Conservation (phyloP, 2,888 invertebrate species). For the Arrhopalites spinosus region DNA sequence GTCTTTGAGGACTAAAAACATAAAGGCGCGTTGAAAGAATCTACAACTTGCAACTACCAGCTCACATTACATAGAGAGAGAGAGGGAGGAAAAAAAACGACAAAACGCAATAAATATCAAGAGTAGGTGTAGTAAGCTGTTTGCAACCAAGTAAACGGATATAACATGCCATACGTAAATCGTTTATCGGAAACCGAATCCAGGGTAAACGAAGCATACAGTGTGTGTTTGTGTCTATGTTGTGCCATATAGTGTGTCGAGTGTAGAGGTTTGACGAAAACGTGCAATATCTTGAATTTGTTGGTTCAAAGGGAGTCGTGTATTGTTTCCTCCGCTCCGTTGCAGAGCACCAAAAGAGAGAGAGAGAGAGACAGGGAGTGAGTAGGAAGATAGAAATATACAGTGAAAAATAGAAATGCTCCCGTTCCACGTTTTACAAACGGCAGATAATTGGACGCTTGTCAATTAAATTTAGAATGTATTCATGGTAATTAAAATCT, state of each 20-base stretch:
- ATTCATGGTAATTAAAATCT: constrained; percentile 38
- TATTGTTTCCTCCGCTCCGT: background rate
- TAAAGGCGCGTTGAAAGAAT: too few relatives aligned
- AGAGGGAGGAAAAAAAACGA: background rate
- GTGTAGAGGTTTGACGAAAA: background rate
- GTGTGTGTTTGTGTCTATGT: background rate
- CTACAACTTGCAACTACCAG: background rate
- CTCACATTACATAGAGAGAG: background rate
- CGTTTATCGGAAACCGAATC: constrained; percentile 16
- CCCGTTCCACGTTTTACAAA: constrained; percentile 5
- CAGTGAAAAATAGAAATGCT: constrained; percentile 13
- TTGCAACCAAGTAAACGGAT: background rate
- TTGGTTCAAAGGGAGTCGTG: background rate
- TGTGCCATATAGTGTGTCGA: background rate
- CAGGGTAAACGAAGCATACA: constrained; percentile 11
- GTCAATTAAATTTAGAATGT: constrained; percentile 34
- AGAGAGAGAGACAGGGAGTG: constrained; percentile 1
- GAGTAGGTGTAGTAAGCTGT: constrained; percentile 1
- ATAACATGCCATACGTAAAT: background rate
- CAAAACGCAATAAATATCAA: background rate
- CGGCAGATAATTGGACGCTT: constrained; percentile 33
- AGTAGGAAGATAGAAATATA: background rate
- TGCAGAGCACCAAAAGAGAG: background rate
- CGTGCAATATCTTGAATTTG: too few relatives aligned
- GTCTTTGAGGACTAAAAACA: too few relatives aligned